phyloP scores from a whole-genome alignment of 1,140 invertebrate species.

The Drosophila dunni region DNA sequence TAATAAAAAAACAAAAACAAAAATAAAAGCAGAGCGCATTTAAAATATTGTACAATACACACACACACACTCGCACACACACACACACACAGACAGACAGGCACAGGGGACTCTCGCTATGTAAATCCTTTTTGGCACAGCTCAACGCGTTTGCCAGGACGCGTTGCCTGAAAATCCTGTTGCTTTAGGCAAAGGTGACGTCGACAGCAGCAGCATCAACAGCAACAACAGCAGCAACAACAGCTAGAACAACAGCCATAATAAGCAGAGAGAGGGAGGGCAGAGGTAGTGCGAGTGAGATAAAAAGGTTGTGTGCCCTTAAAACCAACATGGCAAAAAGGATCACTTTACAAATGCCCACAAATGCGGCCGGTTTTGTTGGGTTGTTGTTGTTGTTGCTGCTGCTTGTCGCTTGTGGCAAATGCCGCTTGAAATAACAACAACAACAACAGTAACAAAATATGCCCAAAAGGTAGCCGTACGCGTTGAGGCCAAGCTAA shows the following conservation, averaged over 20 bases:
- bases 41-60: constrained; percentile 45
- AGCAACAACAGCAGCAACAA: constrained; percentile 12
- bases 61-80: constrained; percentile 20
- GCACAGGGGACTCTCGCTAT: constrained; percentile 9
- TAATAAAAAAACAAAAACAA: constrained; percentile 34
- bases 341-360: constrained; percentile 79
- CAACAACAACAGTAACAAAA: constrained; percentile 37
- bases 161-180: constrained; percentile 62
- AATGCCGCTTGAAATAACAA: background rate
- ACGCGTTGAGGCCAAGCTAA: constrained; percentile 47
- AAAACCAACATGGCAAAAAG: constrained; percentile 72
- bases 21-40: constrained; percentile 42
- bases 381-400: constrained; percentile 33
- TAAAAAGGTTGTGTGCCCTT: constrained; percentile 52
- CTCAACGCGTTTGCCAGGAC: constrained; percentile 64
- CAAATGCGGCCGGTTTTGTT: constrained; percentile 69
- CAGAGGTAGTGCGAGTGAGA: constrained; percentile 10
- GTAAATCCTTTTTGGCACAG: constrained; percentile 76
- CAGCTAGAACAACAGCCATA: background rate
- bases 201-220: constrained; percentile 30
- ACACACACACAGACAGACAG: constrained; percentile 1
- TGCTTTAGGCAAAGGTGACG: constrained; percentile 64
- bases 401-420: background rate
- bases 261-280: too few species aligned
- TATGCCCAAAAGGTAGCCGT: constrained; percentile 64